Conservation (phyloP, 2,888 invertebrate species). For the Xestia xanthographa region DNA sequence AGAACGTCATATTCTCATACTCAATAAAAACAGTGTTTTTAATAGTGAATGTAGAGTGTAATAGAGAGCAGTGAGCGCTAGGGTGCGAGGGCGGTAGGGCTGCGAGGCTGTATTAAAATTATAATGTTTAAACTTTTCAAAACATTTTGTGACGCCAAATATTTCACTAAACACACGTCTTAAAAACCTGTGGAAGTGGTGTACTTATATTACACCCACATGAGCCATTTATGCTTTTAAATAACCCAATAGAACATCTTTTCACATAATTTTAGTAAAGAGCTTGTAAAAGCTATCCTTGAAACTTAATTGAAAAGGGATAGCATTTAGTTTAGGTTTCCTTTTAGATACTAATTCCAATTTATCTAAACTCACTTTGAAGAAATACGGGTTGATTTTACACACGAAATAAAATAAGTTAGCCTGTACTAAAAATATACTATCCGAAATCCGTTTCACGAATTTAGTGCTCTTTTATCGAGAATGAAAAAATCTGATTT, state of each 20-base stretch:
- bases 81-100: constrained; percentile 17
- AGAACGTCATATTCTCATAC: background rate
- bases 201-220: background rate
- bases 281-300: background rate
- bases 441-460: constrained; percentile 5
- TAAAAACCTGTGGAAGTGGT: background rate
- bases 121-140: background rate
- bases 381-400: constrained; percentile 28
- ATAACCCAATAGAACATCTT: background rate
- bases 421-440: constrained; percentile 26
- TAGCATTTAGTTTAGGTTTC: constrained; percentile 3
- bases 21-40: constrained; percentile 4
- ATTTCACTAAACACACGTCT: background rate
- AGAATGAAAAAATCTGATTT: constrained; percentile 12
- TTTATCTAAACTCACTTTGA: constrained; percentile 8
- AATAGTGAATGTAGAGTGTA: too few species aligned
- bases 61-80: background rate
- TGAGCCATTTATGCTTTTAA: background rate
- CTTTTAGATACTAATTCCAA: constrained; percentile 8
- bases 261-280: background rate
- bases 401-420: constrained; percentile 24
- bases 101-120: background rate
- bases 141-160: background rate
- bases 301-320: constrained; percentile 5
- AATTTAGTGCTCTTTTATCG: constrained; percentile 30